Percentiles rank a stretch among this genome's conserved stretches.
These are phyloP conservation scores for Danio aesculapii DNA, from an alignment of 2,797 vertebrate species.

Conservation along the genomic window DNA sequence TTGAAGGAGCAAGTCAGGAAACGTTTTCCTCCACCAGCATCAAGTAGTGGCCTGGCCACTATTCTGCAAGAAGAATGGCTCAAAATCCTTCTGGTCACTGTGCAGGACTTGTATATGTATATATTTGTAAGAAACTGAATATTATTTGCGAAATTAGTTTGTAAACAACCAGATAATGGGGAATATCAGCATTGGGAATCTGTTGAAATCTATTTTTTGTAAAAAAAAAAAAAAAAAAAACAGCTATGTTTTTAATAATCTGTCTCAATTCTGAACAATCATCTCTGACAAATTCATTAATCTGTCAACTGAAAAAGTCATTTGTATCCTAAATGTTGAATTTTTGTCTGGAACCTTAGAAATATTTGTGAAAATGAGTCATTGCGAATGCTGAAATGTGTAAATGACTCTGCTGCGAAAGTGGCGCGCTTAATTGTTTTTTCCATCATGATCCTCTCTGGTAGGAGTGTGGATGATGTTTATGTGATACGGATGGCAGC, in stretches of 20 bases:
- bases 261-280: neutral
- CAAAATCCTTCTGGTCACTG: no score
- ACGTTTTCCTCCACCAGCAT: no score
- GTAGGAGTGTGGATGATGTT: slow-evolving; percentile 71
- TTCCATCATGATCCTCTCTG: slow-evolving; percentile 67
- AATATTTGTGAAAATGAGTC: slow-evolving; percentile 11
- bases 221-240: no score
- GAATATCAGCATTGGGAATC: no score
- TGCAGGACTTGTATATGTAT: no score
- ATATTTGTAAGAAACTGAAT: no score
- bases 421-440: slow-evolving; percentile 46
- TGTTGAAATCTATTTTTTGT: no score
- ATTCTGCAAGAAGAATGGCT: no score
- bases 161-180: no score
- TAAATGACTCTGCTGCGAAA: slow-evolving; percentile 17
- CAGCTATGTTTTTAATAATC: neutral
- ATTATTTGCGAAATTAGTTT: no score
- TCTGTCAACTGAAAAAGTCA: neutral
- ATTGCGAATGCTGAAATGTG: slow-evolving; percentile 3
- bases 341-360: neutral
- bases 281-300: neutral
- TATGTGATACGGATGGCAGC: slow-evolving; percentile 61
- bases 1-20: no score
- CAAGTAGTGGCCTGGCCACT: no score
- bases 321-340: slow-evolving; percentile 18